Base-by-base conservation (phyloP, 2,888 invertebrate species). In the Gymnocheta viridis region DNA sequence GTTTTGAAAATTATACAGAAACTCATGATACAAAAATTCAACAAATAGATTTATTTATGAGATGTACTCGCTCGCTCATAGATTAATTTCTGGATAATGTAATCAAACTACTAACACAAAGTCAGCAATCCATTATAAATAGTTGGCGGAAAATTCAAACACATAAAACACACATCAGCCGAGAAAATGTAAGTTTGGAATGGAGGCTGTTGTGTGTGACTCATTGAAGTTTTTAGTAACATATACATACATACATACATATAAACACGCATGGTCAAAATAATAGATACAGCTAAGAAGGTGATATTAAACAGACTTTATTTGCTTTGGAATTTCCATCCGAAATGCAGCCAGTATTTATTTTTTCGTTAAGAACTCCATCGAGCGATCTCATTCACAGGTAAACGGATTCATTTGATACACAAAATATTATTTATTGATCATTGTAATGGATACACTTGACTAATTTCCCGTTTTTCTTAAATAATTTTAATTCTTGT, bases 111-210 rank as follows among this genome's bases (percentile, higher is more conserved):
- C 70, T 14, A 44, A 44, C 29, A 70, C 32, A 44, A 58, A 58
- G 29, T 22, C 2, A 32, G 38, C 72, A 9, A 32, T 14, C 10
- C 19, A 32, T 32, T 56, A 72, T 44, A 69, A 22, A 17, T 54
- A 49, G 54, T 32, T 58, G 58, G 47, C 58, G 58, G 47, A 72
- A 47, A 72, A 58, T 58, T 58, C 29, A 72, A 72, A 58, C 56
- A 58, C 56, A 58, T 32, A 44, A 79, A 76, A 41, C 41, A 51
- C 27, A 56, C 32, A 32, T 51, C 22, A 47, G 32, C 22, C 4
- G 6, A 29, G 12, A 17, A 70, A 44, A 10, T n/a, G 17, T 2
- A 38, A 27, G n/a, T 32, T 58, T 32, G 9, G 29, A 29, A 17
- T 58, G 22, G n/a, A 72, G 41, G 54, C 9, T 10, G 24, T n/a